Conservation (phyloP, 2,888 invertebrate species). For the Ennomos erosarius region DNA sequence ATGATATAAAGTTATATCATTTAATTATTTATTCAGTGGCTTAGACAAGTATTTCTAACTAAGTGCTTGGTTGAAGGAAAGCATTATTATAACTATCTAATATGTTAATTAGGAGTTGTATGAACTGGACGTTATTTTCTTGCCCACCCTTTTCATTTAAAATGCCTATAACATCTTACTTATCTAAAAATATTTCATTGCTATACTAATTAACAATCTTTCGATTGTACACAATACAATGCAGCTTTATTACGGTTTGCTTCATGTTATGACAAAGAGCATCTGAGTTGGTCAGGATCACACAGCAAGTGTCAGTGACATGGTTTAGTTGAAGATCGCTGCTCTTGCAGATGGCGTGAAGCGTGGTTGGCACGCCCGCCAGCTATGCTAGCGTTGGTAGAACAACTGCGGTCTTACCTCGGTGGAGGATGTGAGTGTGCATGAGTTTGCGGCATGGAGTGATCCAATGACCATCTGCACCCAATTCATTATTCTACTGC, state of each 20-base stretch:
- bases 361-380: conserved; percentile 76
- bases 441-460: conserved; percentile 63
- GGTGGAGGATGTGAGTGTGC: conserved; percentile 83
- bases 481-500: conserved; percentile 4
- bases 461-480: conserved; percentile 38
- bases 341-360: conserved; percentile 82
- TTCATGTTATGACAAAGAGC: conserved; percentile 6
- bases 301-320: conserved; percentile 25
- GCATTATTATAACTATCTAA: no score
- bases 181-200: no score
- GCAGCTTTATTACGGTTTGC: not conserved
- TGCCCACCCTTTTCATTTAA: no score
- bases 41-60: no score
- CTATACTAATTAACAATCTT: not conserved
- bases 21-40: no score
- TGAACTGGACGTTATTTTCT: no score
- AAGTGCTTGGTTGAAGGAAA: no score
- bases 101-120: no score
- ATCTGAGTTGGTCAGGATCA: conserved; percentile 17
- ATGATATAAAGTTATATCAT: no score
- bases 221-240: not conserved
- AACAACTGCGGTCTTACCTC: conserved; percentile 82
- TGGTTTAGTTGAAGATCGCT: conserved; percentile 60
- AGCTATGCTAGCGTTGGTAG: conserved; percentile 84
- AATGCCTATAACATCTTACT: no score